phyloP scores from a whole-genome alignment of 2,113 vertebrate species.

The Apodemus speciosus region DNA sequence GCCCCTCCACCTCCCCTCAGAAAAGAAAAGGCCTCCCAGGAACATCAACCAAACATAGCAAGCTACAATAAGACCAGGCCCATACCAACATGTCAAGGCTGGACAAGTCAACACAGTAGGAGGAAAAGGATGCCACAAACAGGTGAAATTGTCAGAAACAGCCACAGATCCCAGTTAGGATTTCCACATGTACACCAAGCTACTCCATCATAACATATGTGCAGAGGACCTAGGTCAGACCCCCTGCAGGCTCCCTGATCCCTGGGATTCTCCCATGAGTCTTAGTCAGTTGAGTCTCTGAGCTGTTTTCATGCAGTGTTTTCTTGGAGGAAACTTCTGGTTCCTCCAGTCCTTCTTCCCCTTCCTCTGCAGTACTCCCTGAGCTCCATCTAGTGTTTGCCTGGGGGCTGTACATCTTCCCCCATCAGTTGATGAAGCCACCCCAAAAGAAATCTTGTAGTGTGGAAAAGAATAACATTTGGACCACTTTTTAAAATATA shows the following conservation, averaged over 20 bases:
- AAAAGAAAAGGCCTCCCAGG: not conserved
- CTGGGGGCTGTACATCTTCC: not conserved
- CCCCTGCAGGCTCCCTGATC: not conserved
- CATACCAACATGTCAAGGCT: not conserved
- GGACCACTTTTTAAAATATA: not conserved
- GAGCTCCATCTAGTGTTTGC: not conserved
- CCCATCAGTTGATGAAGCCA: not conserved
- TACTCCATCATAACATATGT: not conserved
- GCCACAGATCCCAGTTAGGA: not conserved
- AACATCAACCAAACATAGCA: not conserved
- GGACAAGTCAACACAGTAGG: not conserved
- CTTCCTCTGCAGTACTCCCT: not conserved
- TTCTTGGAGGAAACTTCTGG: not conserved
- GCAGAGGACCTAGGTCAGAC: not conserved
- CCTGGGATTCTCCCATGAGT: not conserved
- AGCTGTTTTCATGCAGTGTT: not conserved
- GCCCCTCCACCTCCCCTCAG: not conserved
- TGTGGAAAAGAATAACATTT: conserved; percentile 6
- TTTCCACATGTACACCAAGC: not conserved
- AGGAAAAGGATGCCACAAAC: not conserved
- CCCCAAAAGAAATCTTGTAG: not conserved
- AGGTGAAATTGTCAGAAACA: not conserved
- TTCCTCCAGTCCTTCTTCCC: not conserved
- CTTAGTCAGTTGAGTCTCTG: not conserved
- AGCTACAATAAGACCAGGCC: not conserved